A percentile compares a stretch with the other conserved stretches of the same genome.
phyloP scores from a whole-genome alignment of 2,797 vertebrate genomes.

The Darevskia mixta region DNA sequence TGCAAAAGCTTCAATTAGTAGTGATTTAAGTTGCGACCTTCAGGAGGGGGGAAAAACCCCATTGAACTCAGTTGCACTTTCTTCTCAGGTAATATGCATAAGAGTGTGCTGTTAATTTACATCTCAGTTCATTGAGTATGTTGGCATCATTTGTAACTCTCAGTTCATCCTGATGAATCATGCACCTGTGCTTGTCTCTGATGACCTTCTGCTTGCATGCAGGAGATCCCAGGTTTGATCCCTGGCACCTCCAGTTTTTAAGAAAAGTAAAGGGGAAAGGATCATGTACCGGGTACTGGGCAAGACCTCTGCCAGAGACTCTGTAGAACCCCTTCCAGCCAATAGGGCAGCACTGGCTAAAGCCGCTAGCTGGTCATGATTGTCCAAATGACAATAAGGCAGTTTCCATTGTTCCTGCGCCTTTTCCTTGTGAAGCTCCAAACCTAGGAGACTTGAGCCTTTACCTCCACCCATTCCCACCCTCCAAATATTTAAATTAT shows the following conservation, averaged over 20 bases:
- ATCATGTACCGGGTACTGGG: neutral
- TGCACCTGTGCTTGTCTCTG: too few species aligned
- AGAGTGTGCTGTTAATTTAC: neutral
- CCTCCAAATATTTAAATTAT: neutral
- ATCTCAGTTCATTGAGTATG: neutral
- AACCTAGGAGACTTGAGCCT: neutral
- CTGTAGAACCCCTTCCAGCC: neutral
- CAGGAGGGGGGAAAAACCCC: rapidly evolving
- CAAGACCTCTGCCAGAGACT: neutral
- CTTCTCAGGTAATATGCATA: neutral
- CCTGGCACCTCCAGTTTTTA: neutral
- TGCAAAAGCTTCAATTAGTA: neutral
- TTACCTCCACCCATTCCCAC: neutral
- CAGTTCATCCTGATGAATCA: neutral
- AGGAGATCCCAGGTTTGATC: neutral
- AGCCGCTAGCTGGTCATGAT: neutral
- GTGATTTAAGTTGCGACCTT: neutral
- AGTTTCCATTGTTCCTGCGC: neutral
- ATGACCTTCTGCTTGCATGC: neutral
- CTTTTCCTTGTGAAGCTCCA: neutral
- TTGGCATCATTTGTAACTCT: neutral
- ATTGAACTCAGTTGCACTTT: neutral
- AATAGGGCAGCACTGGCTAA: neutral
- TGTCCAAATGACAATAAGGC: neutral
- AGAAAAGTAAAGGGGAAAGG: neutral